Evolutionary conservation across 2,888 invertebrate species (phyloP).

Genomic region (Aleiodes testaceus): DNA sequence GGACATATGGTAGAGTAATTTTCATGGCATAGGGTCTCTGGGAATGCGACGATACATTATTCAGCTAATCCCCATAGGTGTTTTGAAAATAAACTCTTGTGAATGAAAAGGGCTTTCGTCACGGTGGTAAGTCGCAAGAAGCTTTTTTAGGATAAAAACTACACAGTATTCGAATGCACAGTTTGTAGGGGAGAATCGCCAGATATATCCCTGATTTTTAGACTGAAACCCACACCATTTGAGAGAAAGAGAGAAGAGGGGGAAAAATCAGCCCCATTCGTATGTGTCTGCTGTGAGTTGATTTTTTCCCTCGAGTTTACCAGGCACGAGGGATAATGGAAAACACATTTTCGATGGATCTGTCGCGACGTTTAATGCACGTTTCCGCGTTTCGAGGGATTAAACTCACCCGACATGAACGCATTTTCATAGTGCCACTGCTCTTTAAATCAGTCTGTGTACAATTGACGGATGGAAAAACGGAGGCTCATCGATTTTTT

Average conservation of each 20-base stretch:
- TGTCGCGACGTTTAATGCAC: constrained; percentile 55
- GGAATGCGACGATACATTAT: constrained; percentile 48
- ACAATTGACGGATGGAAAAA: constrained; percentile 5
- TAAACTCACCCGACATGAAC: constrained; percentile 50
- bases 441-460: constrained; percentile 13
- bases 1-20: constrained; percentile 25
- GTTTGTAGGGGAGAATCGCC: constrained; percentile 15
- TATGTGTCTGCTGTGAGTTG: not conserved
- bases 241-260: not conserved
- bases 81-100: constrained; percentile 58
- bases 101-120: constrained; percentile 7
- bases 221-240: not conserved
- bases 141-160: constrained; percentile 2
- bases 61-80: constrained; percentile 51
- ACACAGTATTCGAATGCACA: not conserved
- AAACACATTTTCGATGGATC: constrained; percentile 62
- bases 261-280: not conserved
- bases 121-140: constrained; percentile 23
- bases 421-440: constrained; percentile 47
- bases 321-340: constrained; percentile 59
- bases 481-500: not conserved
- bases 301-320: constrained; percentile 36
- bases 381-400: constrained; percentile 51
- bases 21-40: constrained; percentile 35
- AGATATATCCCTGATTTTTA: constrained; percentile 17